Percentiles rank a stretch among this genome's conserved stretches.
Conservation (phyloP, 1,140 invertebrate species). For the Vanessa tameamea region DNA sequence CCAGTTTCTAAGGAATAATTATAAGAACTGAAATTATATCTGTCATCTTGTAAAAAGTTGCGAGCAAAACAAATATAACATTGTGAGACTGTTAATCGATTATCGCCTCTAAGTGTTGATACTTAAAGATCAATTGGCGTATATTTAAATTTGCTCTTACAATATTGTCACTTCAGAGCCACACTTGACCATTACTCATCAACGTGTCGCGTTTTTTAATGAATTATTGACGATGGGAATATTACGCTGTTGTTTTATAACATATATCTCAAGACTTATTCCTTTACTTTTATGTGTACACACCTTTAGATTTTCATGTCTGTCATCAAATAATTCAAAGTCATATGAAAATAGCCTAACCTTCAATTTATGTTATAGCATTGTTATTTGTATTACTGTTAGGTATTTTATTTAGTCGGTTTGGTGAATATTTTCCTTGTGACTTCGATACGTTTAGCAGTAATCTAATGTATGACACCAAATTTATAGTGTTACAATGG, state of each 20-base stretch:
- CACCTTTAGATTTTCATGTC: too few species aligned
- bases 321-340: too few species aligned
- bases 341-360: too few species aligned
- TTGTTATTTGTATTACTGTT: neutral
- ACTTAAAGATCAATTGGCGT: constrained; percentile 22
- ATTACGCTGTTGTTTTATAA: constrained; percentile 1
- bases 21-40: constrained; percentile 52
- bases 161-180: constrained; percentile 33
- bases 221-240: constrained; percentile 51
- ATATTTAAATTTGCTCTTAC: constrained; percentile 26
- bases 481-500: neutral
- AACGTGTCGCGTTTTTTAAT: constrained; percentile 44
- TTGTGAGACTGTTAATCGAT: constrained; percentile 27
- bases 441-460: neutral
- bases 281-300: too few species aligned
- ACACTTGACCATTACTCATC: constrained; percentile 53
- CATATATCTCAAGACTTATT: neutral
- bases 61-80: constrained; percentile 8
- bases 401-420: neutral
- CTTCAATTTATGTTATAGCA: too few species aligned
- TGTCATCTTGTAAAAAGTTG: constrained; percentile 19
- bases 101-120: constrained; percentile 22
- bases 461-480: neutral
- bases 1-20: constrained; percentile 43
- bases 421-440: neutral